Percentiles rank a stretch among this genome's conserved stretches.
These are phyloP conservation scores for Grallaria varia DNA, from an alignment of 2,113 vertebrate species.

Conservation along the genomic window DNA sequence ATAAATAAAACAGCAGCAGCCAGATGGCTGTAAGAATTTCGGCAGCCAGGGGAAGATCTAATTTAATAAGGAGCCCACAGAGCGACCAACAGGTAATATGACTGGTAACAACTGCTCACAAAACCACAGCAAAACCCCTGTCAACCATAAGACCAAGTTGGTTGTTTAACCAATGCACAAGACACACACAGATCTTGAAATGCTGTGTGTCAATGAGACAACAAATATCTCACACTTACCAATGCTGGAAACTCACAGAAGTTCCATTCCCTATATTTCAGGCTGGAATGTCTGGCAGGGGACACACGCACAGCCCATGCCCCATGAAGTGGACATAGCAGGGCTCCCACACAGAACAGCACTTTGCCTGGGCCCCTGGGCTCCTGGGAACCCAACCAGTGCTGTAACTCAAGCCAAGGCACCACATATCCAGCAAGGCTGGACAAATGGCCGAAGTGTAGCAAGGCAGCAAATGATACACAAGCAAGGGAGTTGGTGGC, in stretches of 20 bases:
- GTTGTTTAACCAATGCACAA: not conserved
- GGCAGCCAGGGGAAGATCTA: not conserved
- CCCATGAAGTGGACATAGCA: not conserved
- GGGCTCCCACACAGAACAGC: not conserved
- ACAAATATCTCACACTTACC: not conserved
- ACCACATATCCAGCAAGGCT: not conserved
- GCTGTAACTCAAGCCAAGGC: not conserved
- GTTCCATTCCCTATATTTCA: not conserved
- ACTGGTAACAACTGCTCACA: not conserved
- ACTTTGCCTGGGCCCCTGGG: not conserved
- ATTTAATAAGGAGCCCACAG: not conserved
- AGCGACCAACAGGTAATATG: not conserved
- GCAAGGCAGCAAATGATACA: not conserved
- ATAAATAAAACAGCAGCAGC: slow-evolving; percentile 5
- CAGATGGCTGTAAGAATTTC: not conserved
- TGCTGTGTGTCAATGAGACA: fast-evolving
- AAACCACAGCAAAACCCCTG: not conserved
- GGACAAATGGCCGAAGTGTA: not conserved
- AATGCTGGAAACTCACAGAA: not conserved
- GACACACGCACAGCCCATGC: fast-evolving
- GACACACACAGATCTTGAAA: not conserved
- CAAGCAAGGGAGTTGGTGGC: not conserved
- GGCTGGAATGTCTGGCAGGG: not conserved
- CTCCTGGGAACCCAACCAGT: not conserved
- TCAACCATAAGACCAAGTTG: not conserved